Conservation (phyloP, 1,140 invertebrate species). For the Colletes latitarsis region DNA sequence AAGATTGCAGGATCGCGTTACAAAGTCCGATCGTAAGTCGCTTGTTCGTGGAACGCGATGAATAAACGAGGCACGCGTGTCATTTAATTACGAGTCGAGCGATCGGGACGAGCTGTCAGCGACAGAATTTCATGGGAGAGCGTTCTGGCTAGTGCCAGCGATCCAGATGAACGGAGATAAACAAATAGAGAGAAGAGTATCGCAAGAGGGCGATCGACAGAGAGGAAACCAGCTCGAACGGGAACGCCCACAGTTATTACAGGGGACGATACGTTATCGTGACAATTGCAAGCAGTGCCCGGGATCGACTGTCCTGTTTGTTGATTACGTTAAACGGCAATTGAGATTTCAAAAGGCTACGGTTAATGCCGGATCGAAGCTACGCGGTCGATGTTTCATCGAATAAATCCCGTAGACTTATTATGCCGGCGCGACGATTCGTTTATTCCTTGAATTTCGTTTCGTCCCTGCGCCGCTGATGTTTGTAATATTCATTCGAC, state of each 20-base stretch:
- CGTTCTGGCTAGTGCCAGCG: neutral
- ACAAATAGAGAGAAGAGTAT: conserved; percentile 11
- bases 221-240: conserved; percentile 1
- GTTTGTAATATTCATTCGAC: conserved; percentile 2
- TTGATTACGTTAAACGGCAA: conserved; percentile 31
- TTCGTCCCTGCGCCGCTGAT: neutral
- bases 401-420: neutral
- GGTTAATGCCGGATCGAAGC: neutral
- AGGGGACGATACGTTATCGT: conserved; percentile 42
- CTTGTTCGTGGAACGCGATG: neutral
- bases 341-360: conserved; percentile 21
- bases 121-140: conserved; percentile 27
- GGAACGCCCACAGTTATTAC: conserved; percentile 35
- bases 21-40: neutral
- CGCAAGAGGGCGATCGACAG: neutral
- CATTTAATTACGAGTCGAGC: conserved; percentile 46
- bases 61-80: conserved; percentile 10
- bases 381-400: neutral
- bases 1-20: neutral
- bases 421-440: neutral
- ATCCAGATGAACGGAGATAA: conserved; percentile 32
- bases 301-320: conserved; percentile 8
- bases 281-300: conserved; percentile 34
- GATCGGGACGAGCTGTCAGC: conserved; percentile 36
- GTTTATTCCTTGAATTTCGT: neutral